Base-by-base conservation (phyloP, 2,888 invertebrate genomes). In the Pachycephus smyrnensis region DNA sequence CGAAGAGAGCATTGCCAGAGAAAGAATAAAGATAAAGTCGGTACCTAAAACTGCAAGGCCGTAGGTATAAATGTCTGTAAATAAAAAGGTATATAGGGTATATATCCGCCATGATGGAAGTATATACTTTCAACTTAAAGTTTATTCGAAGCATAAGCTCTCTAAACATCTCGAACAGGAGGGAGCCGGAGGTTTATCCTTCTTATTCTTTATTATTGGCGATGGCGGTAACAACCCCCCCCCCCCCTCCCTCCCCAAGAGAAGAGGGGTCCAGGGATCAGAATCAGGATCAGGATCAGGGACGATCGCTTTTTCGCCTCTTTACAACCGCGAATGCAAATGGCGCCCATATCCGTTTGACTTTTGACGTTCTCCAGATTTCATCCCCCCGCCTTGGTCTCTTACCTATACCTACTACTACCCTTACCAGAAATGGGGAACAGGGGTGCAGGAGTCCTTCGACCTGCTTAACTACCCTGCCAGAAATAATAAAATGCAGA, bases 241-340 rank as follows among this genome's bases (percentile, higher is more conserved):
- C 23, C 75, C 32, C 30, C 31, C 1, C 1, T 0, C 35, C 33
- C 73, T 4, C 23, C 23, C 15, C 15, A 37, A 37, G 30, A 78
- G 74, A 40, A 73, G 68, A 69, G 75, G 69, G 55, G 55, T 55
- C 55, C 55, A 55, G 55, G 23, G 55, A 55, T 55, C 55, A 9
- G 55, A 55, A 55, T 55, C 55, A 32, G 31, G 69, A 69, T 31
- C 30, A 69, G 31, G 69, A 55, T 23, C 55, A 30, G 71, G 37
- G 73, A 32, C 68, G 76, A 73, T 71, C 75, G 76, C 86, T 87
- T 89, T 55, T 87, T 88, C 86, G 85, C 84, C 85, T 86, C 87
- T 89, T 89, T 88, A 88, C 88, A 88, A 86, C 89, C 88, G 84
- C 86, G 87, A 88, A 91, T 91, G 90, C 90, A 90, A 91, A 91